Base-by-base conservation (phyloP, 2,888 invertebrate species). In the Drosophila antonietae region DNA sequence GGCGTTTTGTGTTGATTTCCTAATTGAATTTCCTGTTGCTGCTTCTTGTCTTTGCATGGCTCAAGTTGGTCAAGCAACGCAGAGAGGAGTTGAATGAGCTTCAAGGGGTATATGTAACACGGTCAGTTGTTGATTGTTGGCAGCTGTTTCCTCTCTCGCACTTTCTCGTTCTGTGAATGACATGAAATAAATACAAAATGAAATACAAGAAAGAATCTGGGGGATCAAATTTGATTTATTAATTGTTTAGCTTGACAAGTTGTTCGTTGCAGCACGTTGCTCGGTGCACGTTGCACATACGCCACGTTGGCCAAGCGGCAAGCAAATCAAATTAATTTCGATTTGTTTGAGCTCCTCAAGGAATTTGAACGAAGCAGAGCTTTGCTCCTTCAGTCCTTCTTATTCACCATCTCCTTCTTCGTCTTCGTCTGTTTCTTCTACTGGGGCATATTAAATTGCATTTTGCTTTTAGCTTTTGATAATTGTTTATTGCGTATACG, bases 401-500 rank as follows among this genome's bases (percentile, higher is more conserved):
- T 14, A 6, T 18, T 10, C n/a, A 9, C n/a, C 28, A 15, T 49
- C 31, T 12, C 12, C 37, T 23, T 53, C 37, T 12, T 20, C 35
- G 10, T 20, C 51, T 14, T 20, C 35, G 15, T 20, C 51, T 20
- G 12, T 33, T 3, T 52, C 23, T 23, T 9, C 37, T 23, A 15
- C 46, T 53, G 51, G 57, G 62, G 58, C 52, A 68, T 73, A 73
- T 76, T 81, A 72, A 72, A 79, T 80, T 61, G 80, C 60, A 72
- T 62, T 68, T 70, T 62, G 65, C 68, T 59, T 14, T 47, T 75
- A 59, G 68, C 49, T 75, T 69, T 68, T 72, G 60, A 75, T 86
- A 86, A 86, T 86, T 88, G 86, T 87, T 78, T 84, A 87, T 84
- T 84, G 83, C 79, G 82, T 86, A 72, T 76, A 81, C 81, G 80